Evolutionary conservation across 2,113 vertebrate species (phyloP).

Genomic region (Cardinalis cardinalis): DNA sequence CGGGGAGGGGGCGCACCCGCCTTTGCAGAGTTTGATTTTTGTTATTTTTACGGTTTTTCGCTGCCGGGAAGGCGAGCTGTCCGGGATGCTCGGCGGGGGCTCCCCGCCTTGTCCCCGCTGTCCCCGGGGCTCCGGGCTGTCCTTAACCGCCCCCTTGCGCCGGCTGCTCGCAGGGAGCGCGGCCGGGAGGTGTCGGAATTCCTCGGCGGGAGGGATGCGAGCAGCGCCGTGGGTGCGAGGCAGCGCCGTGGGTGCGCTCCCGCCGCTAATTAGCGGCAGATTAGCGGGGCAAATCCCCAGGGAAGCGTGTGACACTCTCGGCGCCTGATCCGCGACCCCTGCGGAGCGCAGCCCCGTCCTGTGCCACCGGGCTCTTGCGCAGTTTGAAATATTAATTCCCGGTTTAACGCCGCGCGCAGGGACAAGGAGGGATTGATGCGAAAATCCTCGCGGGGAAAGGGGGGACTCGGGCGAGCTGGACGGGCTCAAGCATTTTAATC

Average conservation of each 20-base stretch:
- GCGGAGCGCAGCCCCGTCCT: neutral
- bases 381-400: neutral
- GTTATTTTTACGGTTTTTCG: neutral
- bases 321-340: neutral
- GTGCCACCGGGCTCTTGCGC: neutral
- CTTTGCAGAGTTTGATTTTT: rapidly evolving
- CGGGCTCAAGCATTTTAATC: neutral
- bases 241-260: slow-evolving; percentile 1
- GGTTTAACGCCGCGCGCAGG: neutral
- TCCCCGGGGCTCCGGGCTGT: neutral
- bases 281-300: neutral
- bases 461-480: neutral
- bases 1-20: neutral
- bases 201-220: neutral
- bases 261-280: slow-evolving; percentile 18
- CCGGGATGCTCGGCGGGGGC: neutral
- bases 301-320: slow-evolving; percentile 39
- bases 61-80: neutral
- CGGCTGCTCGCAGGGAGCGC: neutral
- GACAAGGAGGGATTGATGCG: slow-evolving; percentile 18
- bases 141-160: slow-evolving; percentile 53
- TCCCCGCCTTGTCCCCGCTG: neutral
- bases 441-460: neutral
- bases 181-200: neutral
- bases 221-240: neutral